Conservation (phyloP, 2,113 vertebrate species). For the Rafetus swinhoei region DNA sequence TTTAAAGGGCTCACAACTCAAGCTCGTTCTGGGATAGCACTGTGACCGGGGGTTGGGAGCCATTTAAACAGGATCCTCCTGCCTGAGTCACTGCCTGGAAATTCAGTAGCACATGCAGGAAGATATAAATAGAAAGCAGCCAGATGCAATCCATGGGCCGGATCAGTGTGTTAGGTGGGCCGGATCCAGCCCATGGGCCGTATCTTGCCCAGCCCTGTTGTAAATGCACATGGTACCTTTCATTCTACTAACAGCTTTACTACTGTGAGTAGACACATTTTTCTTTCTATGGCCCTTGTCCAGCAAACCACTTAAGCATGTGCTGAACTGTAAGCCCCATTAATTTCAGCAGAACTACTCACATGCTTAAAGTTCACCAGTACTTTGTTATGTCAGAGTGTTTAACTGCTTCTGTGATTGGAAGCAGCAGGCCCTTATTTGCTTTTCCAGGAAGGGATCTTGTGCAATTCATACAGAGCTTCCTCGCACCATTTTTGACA, state of each 20-base stretch:
- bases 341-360: not conserved
- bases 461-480: not conserved
- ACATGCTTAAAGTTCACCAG: not conserved
- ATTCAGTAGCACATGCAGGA: no score
- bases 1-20: no score
- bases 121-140: no score
- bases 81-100: no score
- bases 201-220: not conserved
- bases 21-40: no score
- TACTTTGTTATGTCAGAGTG: not conserved
- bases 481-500: not conserved
- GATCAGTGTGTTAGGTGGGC: no score
- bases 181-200: no score
- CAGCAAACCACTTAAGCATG: conserved; percentile 15
- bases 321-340: not conserved
- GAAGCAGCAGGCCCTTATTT: not conserved
- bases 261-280: not conserved
- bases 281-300: not conserved
- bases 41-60: no score
- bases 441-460: not conserved
- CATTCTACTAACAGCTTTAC: not conserved
- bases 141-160: no score
- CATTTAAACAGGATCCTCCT: no score
- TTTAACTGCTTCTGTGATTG: not conserved
- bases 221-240: conserved; percentile 1